Base-by-base conservation (phyloP, 2,113 vertebrate genomes). In the Marmota monax region DNA sequence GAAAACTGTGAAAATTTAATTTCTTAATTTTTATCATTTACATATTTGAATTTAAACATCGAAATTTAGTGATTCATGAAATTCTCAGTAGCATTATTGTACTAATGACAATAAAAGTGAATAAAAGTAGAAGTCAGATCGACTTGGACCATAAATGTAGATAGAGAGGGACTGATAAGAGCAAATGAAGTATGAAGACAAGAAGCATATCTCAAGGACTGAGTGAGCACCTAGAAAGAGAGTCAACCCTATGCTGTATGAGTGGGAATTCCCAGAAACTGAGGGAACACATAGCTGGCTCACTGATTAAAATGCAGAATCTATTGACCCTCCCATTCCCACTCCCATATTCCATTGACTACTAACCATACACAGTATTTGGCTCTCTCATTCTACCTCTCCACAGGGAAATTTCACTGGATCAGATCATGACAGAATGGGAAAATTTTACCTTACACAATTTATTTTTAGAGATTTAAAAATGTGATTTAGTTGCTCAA, bases 11-110 rank as follows among this genome's bases (percentile, higher is more conserved):
- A 79, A 73, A 84, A 58, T 58, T 1, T 34, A 58, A 80, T 6
- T 18, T 53, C 70, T 87, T 84, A 1, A 13, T 83, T 56, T 51
- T 58, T 48, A 88, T 61, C 51, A 32, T 6, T 25, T 86, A 20
- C 29, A 39, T 72, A 58, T 83, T 65, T 88, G 11, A 13, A 18
- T 48, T 88, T 74, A n/a, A 85, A 80, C 1, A 34, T 25, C 20
- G 27, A 51, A 92, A 79, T 65, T 83, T 86, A 94, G 1, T 72
- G 18, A 5, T 67, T 61, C 11, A 61, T 94, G 51, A 90, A 73
- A 34, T 78, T 78, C 4, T 4, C 23, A 65, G 3, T n/a, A 85
- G 67, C 14, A n/a, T 17, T 76, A 45, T 70, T 69, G 11, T 74
- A 9, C 63, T 73, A 58, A 58, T 67, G 17, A 78, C 1, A 63